Evolutionary conservation across 2,797 vertebrate genomes (phyloP), one percentile per base, ranked within the genome.

Genomic region (Acipenser oxyrinchus): DNA sequence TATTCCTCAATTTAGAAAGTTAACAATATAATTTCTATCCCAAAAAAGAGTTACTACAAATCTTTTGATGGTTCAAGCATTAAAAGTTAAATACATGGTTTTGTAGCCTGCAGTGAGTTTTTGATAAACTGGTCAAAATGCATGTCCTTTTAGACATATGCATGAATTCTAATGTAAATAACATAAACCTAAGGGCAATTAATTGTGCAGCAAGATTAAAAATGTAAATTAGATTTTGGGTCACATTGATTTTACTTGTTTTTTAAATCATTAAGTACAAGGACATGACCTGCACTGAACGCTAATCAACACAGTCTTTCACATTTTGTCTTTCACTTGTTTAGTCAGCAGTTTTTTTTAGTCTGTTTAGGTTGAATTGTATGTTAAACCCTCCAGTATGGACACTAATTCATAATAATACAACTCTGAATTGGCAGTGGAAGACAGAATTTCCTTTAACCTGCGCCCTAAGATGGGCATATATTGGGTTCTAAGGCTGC

Each of bases 241-340:
- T 58, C 55, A 58, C 15, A 53, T 58, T 11, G 55, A 37, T 37
- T 37, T 37, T 37, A 4, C 5, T 37, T 37, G 2, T 58, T 58
- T 58, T 58, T 58, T 58, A 13, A 58, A 58, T 58, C 55, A 58
- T 66, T 66, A 55, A 51, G 58, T 58, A 66, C 48, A 58, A 66
- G 58, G 65, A 15, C 55, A 59, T 66, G 48, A 48, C 12, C 48
- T 10, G 48, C 13, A 59, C 48, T 58, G 65, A 69, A 60, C 63
- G 50, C 57, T 70, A 60, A 69, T 74, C 69, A 69, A 23, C 65
- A 37, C 67, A 52, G 52, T 15, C 66, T 69, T 69, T 61, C 68
- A 62, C 37, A 37, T 37, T 52, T 65, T 57, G 23, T 18, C 63
- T 68, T 73, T 66, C 51, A 70, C 51, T 62, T 48, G 72, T 23